Conservation (phyloP, 2,797 vertebrate genomes). For the Staurois parvus region DNA sequence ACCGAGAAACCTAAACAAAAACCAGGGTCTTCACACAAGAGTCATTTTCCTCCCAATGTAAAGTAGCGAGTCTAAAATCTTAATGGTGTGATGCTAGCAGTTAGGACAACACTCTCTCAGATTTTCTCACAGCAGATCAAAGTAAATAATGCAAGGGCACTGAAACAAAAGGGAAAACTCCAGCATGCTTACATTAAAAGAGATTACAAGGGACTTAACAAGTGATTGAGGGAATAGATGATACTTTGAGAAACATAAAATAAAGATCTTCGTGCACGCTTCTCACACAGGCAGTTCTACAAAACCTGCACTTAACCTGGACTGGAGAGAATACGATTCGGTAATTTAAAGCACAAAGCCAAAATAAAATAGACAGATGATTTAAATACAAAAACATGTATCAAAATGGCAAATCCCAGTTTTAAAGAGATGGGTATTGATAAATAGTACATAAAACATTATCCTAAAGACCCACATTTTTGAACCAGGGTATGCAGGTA, state of each 20-base stretch:
- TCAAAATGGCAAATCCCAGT: too few relatives aligned
- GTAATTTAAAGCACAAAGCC: slow-evolving; percentile 15
- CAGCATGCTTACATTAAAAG: slow-evolving; percentile 78
- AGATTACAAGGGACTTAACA: slow-evolving; percentile 80
- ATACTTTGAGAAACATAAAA: slow-evolving; percentile 78
- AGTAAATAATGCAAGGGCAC: slow-evolving; percentile 82
- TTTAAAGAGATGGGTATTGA: too few relatives aligned
- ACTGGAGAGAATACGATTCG: slow-evolving; percentile 62
- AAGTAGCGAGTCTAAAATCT: slow-evolving; percentile 80
- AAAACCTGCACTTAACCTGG: slow-evolving; percentile 63
- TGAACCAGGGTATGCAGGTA: too few relatives aligned
- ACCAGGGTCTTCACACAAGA: slow-evolving; percentile 81
- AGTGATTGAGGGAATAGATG: slow-evolving; percentile 79
- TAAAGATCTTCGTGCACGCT: slow-evolving; percentile 73
- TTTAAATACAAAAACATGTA: not conserved
- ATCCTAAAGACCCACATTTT: too few relatives aligned
- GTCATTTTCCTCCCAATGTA: slow-evolving; percentile 76
- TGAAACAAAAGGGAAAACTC: slow-evolving; percentile 80
- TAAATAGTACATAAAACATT: too few relatives aligned
- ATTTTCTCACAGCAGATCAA: slow-evolving; percentile 84
- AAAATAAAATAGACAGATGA: slow-evolving; percentile 20
- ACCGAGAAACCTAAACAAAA: slow-evolving; percentile 81
- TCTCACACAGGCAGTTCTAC: slow-evolving; percentile 57
- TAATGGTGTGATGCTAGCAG: slow-evolving; percentile 81
- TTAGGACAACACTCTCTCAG: slow-evolving; percentile 84